Evolutionary conservation across 2,113 vertebrate genomes (phyloP).

Genomic region (Takifugu bimaculatus): DNA sequence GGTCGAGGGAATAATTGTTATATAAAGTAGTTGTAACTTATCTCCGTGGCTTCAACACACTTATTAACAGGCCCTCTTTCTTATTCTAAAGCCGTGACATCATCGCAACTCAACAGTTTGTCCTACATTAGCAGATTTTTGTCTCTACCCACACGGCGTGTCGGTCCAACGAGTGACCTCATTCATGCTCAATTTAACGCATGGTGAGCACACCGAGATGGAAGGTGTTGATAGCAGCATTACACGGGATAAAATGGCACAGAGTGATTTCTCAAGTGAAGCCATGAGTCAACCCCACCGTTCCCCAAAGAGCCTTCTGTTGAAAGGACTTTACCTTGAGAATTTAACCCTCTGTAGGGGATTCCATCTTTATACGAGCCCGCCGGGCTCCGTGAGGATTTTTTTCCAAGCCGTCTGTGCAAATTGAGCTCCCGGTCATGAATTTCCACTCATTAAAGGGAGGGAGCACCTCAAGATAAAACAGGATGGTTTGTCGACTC

Average conservation of each 20-base stretch:
- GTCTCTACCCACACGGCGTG: conserved; percentile 34
- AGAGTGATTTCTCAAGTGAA: conserved; percentile 24
- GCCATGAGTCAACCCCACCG: conserved; percentile 18
- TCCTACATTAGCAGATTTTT: conserved; percentile 29
- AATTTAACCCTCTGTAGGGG: conserved; percentile 19
- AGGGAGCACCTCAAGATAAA: conserved; percentile 56
- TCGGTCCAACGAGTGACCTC: conserved; percentile 42
- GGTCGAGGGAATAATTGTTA: too few relatives aligned
- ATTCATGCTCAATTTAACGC: conserved; percentile 50
- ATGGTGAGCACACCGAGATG: conserved; percentile 25
- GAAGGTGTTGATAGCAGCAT: conserved; percentile 36
- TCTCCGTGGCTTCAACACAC: conserved; percentile 6
- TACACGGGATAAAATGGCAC: conserved; percentile 11
- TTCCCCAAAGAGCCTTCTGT: conserved; percentile 1
- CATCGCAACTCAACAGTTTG: conserved; percentile 18
- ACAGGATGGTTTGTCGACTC: conserved; percentile 50
- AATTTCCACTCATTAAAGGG: conserved; percentile 71
- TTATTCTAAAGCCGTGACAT: conserved; percentile 34
- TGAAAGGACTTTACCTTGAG: conserved; percentile 23
- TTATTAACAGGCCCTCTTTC: conserved; percentile 37
- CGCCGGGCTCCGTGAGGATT: conserved; percentile 44
- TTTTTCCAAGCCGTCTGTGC: conserved; percentile 64
- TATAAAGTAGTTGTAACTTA: conserved; percentile 13
- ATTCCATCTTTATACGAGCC: conserved; percentile 3
- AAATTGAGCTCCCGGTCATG: conserved; percentile 59